Base-by-base conservation (phyloP, 1,140 invertebrate species). In the Drosophila micromelanica region DNA sequence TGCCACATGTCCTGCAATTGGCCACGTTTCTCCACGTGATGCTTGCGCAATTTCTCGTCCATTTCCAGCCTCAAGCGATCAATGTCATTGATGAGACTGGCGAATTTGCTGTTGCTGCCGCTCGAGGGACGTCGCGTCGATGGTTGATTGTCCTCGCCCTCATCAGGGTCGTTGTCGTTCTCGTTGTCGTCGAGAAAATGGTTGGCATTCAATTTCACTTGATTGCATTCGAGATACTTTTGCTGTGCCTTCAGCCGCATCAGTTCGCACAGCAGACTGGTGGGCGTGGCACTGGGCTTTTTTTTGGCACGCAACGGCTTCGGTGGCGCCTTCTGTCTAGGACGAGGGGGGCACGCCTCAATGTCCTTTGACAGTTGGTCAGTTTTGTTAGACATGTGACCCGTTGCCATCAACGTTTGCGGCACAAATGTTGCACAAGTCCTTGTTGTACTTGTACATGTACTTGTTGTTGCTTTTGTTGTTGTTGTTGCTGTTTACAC, bases 221-320 rank as follows among this genome's bases (percentile, higher is more conserved):
- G 90, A 82, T 84, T 80, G 73, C 82, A 91, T 75, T 91, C 91
- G n/a, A 92, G 80, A 75, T 92, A 92, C 73, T 92, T 92, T 75
- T 91, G 91, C 40, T 92, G 91, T 0, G 91, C 74, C 70, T 91
- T 92, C 12, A 92, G 62, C 5, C 89, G 85, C 38, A 91, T 91
- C 27, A 92, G 42, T 51, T 92, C 91, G 27, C 91, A 92, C 0
- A 92, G 40, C 2, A 92, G 49, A 13, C 77, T 69, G 11, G 89
- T 92, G 55, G 84, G 77, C 20, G 85, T 85, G 64, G 73, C 48
- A 7, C 56, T 62, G 4, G 73, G 13, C 37, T 57, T 73, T 15
- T 65, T 35, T 12, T 60, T 63, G 7, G 27, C 55, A 15, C 75
- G 84, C 38, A 48, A 32, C 0, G 73, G 78, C n/a, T 85, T 81